Evolutionary conservation across 2,797 vertebrate species (phyloP).

Genomic region (Sternarchorhynchus goeldii): DNA sequence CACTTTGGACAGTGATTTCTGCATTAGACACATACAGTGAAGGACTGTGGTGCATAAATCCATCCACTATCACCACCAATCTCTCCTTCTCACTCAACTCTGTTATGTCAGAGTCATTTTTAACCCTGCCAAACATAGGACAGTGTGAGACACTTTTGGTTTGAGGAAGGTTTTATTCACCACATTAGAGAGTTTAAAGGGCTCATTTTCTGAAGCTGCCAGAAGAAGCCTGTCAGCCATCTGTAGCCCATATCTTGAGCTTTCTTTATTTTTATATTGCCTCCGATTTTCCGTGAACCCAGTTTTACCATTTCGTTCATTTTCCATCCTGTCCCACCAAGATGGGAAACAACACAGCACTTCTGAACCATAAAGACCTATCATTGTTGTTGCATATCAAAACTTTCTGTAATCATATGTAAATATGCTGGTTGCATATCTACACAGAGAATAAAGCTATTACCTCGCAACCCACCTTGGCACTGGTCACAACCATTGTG

Average conservation of each 20-base stretch:
- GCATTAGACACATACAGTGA: slow-evolving; percentile 35
- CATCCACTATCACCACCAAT: slow-evolving; percentile 39
- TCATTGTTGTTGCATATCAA: no score
- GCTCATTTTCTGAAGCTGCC: not conserved
- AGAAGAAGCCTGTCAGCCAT: not conserved
- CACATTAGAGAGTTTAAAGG: not conserved
- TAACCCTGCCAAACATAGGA: not conserved
- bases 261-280: slow-evolving; percentile 8
- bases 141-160: not conserved
- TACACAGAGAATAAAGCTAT: not conserved
- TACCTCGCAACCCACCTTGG: not conserved
- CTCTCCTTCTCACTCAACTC: slow-evolving; percentile 31
- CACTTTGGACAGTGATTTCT: slow-evolving; percentile 20
- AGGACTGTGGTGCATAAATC: slow-evolving; percentile 11
- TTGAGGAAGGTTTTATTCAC: not conserved
- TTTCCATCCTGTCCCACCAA: not conserved
- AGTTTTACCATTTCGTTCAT: not conserved
- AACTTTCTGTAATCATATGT: no score
- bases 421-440: not conserved
- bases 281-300: not conserved
- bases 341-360: not conserved
- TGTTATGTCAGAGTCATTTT: slow-evolving; percentile 11
- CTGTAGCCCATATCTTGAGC: no score
- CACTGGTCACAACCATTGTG: no score
- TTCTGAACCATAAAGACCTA: not conserved